A percentile compares a stretch with the other conserved stretches of the same genome.
Evolutionary conservation across 2,797 vertebrate genomes (phyloP).

Genomic region (Sebastes taczanowskii): DNA sequence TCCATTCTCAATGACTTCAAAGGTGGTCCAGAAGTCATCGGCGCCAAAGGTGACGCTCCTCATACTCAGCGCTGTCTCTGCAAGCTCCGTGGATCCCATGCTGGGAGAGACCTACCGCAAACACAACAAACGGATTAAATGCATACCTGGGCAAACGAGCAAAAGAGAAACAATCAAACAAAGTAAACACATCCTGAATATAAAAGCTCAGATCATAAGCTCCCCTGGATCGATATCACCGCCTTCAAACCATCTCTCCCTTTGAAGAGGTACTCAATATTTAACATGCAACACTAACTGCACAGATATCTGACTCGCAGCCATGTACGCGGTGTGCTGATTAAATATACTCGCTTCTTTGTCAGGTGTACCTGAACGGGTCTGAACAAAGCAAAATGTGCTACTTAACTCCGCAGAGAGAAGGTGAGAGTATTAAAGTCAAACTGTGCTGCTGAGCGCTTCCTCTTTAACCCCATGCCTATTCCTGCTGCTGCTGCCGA

Average conservation of each 20-base stretch:
- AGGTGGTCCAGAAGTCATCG: slow-evolving; percentile 89
- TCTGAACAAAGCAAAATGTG: slow-evolving; percentile 14
- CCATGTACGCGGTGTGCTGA: background rate
- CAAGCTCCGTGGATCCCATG: slow-evolving; percentile 89
- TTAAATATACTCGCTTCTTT: slow-evolving; percentile 12
- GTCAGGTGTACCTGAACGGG: background rate
- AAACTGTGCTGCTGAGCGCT: slow-evolving; percentile 13
- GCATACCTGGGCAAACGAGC: background rate
- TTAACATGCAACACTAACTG: slow-evolving; percentile 11
- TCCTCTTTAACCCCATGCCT: slow-evolving; percentile 39
- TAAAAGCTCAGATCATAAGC: slow-evolving; percentile 1
- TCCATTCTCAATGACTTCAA: slow-evolving; percentile 96
- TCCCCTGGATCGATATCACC: background rate
- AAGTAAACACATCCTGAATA: background rate
- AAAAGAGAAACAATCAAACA: background rate
- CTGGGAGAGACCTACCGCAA: slow-evolving; percentile 87
- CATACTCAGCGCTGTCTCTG: slow-evolving; percentile 85
- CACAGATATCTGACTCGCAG: background rate
- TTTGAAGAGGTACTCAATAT: slow-evolving; percentile 9
- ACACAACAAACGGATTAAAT: background rate
- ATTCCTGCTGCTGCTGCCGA: background rate
- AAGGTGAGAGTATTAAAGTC: slow-evolving; percentile 21
- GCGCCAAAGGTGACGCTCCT: slow-evolving; percentile 80
- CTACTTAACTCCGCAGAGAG: slow-evolving; percentile 25
- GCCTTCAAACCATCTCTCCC: background rate